Evolutionary conservation across 2,888 invertebrate species (phyloP).

Genomic region (Epinotia nisella): DNA sequence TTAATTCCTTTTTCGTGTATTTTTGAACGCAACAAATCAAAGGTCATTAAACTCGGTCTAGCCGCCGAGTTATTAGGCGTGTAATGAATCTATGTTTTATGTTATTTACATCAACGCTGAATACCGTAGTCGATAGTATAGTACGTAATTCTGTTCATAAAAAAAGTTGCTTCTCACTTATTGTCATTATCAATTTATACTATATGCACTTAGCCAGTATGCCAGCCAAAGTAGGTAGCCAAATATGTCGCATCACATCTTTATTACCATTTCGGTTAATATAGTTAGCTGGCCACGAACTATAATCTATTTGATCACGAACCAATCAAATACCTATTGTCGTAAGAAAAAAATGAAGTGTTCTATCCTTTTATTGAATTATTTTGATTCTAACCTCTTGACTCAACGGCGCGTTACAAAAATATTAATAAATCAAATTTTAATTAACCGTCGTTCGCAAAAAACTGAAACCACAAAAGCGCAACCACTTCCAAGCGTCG

Average conservation of each 20-base stretch:
- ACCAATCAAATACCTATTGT: not conserved
- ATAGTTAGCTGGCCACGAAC: too few species aligned
- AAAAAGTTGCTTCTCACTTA: not conserved
- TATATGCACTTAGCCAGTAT: too few species aligned
- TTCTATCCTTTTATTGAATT: slow-evolving; percentile 41
- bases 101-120: not conserved
- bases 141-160: not conserved
- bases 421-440: slow-evolving; percentile 81
- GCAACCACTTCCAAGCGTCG: slow-evolving; percentile 68
- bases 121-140: not conserved
- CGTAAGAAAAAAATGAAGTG: not conserved
- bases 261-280: too few species aligned
- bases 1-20: too few species aligned
- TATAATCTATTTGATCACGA: not conserved
- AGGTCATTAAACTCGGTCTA: too few species aligned
- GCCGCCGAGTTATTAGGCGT: too few species aligned
- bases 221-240: too few species aligned
- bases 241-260: too few species aligned
- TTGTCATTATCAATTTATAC: not conserved
- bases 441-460: slow-evolving; percentile 74
- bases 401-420: slow-evolving; percentile 58
- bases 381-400: slow-evolving; percentile 68
- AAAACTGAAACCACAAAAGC: slow-evolving; percentile 79
- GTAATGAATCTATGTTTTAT: not conserved
- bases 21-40: too few species aligned